Evolutionary conservation across 2,797 vertebrate genomes (phyloP).

Genomic region (Synanceia verrucosa): DNA sequence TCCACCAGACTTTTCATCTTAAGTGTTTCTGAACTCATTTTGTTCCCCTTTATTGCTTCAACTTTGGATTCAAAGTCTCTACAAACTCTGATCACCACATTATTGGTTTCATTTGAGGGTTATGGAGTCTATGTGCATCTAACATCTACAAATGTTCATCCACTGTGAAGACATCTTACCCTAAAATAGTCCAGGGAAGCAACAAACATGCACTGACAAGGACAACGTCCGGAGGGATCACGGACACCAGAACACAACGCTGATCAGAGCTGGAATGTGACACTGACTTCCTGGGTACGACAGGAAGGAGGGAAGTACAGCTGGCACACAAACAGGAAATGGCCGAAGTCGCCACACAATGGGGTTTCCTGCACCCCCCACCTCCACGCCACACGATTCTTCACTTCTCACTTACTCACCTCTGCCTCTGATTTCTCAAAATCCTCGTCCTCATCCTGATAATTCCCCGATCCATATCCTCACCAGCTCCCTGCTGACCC

Average conservation of each 20-base stretch:
- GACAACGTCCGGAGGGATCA: constrained; percentile 14
- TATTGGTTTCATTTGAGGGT: not conserved
- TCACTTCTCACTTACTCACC: constrained; percentile 59
- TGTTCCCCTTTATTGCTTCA: not conserved
- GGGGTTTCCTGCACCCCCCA: constrained; percentile 71
- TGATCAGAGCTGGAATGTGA: constrained; percentile 78
- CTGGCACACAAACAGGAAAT: constrained; percentile 86
- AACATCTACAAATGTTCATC: not conserved
- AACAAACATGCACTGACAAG: constrained; percentile 18
- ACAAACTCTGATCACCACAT: not conserved
- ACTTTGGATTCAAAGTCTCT: not conserved
- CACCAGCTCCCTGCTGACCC: constrained; percentile 49
- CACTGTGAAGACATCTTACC: not conserved
- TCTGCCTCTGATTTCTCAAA: constrained; percentile 51
- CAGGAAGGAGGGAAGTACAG: constrained; percentile 83
- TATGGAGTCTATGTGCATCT: not conserved
- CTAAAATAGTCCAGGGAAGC: constrained; percentile 22
- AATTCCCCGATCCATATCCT: constrained; percentile 31
- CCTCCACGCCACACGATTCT: constrained; percentile 20
- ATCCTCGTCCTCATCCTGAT: constrained; percentile 32
- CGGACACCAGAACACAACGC: constrained; percentile 40
- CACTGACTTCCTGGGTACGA: constrained; percentile 81
- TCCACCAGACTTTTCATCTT: not conserved
- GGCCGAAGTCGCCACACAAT: constrained; percentile 77
- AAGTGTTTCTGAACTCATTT: not conserved